These are phyloP conservation scores for Dicyrtoma fusca DNA, from an alignment of 2,888 invertebrate genomes.

Conservation along the genomic window DNA sequence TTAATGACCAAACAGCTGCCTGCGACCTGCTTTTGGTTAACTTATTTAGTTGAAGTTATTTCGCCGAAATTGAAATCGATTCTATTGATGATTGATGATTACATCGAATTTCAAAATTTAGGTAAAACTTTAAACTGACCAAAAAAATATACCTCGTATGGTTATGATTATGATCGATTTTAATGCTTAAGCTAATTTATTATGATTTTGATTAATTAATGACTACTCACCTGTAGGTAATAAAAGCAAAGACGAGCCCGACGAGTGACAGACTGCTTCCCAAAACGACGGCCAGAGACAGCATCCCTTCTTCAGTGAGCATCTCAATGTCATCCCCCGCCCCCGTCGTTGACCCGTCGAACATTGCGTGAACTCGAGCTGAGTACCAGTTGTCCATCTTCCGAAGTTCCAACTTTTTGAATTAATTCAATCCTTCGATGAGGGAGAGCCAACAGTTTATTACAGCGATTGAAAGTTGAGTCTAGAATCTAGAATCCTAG, in stretches of 20 bases:
- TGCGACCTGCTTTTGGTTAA: too few relatives aligned
- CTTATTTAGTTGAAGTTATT: too few relatives aligned
- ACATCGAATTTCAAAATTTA: too few relatives aligned
- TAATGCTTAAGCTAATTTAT: too few relatives aligned
- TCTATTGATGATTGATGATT: too few relatives aligned
- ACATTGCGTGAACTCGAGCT: conserved; percentile 60
- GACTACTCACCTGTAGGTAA: conserved; percentile 68
- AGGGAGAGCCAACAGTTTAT: neutral
- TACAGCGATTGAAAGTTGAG: too few relatives aligned
- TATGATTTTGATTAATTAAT: neutral
- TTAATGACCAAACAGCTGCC: too few relatives aligned
- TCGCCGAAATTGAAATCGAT: too few relatives aligned
- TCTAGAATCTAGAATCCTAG: too few relatives aligned
- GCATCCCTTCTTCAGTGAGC: conserved; percentile 65
- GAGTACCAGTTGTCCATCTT: conserved; percentile 64
- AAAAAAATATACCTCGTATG: too few relatives aligned
- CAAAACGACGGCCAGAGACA: conserved; percentile 69
- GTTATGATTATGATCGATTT: too few relatives aligned
- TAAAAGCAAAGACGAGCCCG: conserved; percentile 71
- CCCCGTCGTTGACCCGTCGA: conserved; percentile 39
- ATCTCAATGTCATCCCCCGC: conserved; percentile 54
- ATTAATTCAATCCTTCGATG: neutral
- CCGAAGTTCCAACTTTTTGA: neutral
- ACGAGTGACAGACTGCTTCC: conserved; percentile 70
- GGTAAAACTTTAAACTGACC: too few relatives aligned